These are phyloP conservation scores for Cataglyphis albicans DNA, from an alignment of 2,888 invertebrate genomes.

Conservation along the genomic window DNA sequence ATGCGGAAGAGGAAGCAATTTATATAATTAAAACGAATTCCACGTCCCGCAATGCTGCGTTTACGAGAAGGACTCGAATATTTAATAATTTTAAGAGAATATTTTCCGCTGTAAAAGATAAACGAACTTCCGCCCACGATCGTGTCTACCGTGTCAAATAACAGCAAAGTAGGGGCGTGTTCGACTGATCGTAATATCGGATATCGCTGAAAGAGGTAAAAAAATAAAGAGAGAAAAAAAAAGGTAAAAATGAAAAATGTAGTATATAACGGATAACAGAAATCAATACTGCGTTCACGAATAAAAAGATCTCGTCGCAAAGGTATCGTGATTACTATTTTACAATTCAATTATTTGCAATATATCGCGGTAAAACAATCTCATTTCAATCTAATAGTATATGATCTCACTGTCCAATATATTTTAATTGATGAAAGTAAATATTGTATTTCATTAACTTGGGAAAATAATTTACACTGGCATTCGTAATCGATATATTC, in stretches of 20 bases:
- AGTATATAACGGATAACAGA: background rate
- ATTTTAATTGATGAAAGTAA: background rate
- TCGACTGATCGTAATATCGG: background rate
- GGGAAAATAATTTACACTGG: background rate
- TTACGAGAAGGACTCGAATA: slow-evolving; percentile 61
- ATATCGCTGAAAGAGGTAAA: background rate
- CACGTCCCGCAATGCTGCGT: slow-evolving; percentile 44
- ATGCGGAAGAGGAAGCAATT: slow-evolving; percentile 58
- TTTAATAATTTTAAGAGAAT: slow-evolving; percentile 26
- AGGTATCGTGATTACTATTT: background rate
- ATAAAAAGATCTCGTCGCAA: background rate
- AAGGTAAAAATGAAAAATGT: background rate
- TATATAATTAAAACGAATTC: slow-evolving; percentile 66
- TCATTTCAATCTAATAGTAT: background rate
- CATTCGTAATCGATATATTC: background rate
- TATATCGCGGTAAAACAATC: background rate
- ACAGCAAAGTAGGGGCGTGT: background rate
- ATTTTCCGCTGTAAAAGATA: background rate
- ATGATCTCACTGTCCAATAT: background rate
- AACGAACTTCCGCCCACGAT: slow-evolving; percentile 3
- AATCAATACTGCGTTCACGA: background rate
- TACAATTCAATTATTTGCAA: slow-evolving; percentile 8
- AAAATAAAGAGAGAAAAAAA: background rate
- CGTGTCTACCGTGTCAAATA: background rate
- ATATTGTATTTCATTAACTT: background rate